These are phyloP conservation scores for Epizoanthus illoricatus DNA, from an alignment of 92 coral and sea anemone species.

Conservation along the genomic window DNA sequence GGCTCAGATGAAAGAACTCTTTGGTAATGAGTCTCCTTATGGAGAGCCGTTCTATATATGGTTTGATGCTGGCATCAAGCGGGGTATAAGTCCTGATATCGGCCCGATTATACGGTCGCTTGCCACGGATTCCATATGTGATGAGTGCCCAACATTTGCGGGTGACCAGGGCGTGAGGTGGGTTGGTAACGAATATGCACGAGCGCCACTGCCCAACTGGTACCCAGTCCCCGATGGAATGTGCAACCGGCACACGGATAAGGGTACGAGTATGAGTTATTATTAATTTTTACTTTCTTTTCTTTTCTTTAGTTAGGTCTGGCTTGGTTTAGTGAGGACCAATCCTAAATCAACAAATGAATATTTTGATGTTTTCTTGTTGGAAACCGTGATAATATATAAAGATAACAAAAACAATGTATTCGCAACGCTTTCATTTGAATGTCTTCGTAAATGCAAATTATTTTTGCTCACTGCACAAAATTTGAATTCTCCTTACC, in stretches of 20 bases:
- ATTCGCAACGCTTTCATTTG: too few species aligned
- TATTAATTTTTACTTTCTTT: too few species aligned
- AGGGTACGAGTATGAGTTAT: neutral
- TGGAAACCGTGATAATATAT: too few species aligned
- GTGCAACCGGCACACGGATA: constrained; percentile 50
- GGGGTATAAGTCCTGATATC: constrained; percentile 69
- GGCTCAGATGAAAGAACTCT: constrained; percentile 64
- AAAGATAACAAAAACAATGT: too few species aligned
- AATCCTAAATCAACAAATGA: too few species aligned
- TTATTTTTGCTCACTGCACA: too few species aligned
- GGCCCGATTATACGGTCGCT: constrained; percentile 71
- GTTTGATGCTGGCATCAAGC: constrained; percentile 82
- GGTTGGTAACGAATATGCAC: constrained; percentile 85
- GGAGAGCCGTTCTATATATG: constrained; percentile 77
- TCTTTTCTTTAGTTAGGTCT: too few species aligned
- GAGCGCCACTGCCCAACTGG: constrained; percentile 86
- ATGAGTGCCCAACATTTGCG: constrained; percentile 77
- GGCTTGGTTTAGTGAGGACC: too few species aligned
- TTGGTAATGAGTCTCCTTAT: constrained; percentile 49
- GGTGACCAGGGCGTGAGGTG: constrained; percentile 78
- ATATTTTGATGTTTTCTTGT: too few species aligned
- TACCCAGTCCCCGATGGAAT: constrained; percentile 70
- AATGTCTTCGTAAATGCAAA: too few species aligned
- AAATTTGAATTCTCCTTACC: too few species aligned
- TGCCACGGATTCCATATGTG: constrained; percentile 68